Base-by-base conservation (phyloP, 2,888 invertebrate species). In the Rhimphoctona megacephalus region DNA sequence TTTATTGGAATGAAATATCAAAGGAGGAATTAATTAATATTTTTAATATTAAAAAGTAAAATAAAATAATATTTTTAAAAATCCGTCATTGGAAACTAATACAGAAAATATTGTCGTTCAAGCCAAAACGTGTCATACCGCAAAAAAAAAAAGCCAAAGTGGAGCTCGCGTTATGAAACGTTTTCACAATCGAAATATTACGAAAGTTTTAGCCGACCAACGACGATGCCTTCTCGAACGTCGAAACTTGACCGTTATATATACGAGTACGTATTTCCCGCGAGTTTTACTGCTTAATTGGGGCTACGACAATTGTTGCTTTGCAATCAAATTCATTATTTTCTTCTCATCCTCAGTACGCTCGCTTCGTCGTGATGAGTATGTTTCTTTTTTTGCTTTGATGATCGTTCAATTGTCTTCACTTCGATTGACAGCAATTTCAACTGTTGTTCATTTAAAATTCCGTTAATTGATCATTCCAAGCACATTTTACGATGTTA, bases 231-330 rank as follows among this genome's bases (percentile, higher is more conserved):
- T 52, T n/a, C 30, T 74, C 36, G 64, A 77, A 72, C 77, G 36
- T 52, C 39, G 72, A 52, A 78, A 64, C 49, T 73, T 7, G 39
- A 72, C n/a, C 66, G 52, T 39, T 61, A 43, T 14, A 14, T 57
- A 25, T 6, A 52, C 46, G 43, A 61, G 19, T 22, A 22, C 39
- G 43, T 25, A 17, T 77, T 36, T 25, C 7, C n/a, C 57, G 52
- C 64, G 43, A 46, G 52, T 80, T 80, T 80, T 64, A 69, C 84
- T 79, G 81, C 78, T 86, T 81, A 86, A 86, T 86, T 81, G 73
- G 57, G 57, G 74, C 73, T 36, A 54, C 61, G 80, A 67, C 54
- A 64, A 80, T 86, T 54, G 83, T 86, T 49, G 86, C 77, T 80
- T 69, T 69, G 78, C 86, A 81, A 84, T 84, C 81, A 64, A 86